phyloP scores from a whole-genome alignment of 2,888 invertebrate genomes.

The Oegoconia quadripuncta region DNA sequence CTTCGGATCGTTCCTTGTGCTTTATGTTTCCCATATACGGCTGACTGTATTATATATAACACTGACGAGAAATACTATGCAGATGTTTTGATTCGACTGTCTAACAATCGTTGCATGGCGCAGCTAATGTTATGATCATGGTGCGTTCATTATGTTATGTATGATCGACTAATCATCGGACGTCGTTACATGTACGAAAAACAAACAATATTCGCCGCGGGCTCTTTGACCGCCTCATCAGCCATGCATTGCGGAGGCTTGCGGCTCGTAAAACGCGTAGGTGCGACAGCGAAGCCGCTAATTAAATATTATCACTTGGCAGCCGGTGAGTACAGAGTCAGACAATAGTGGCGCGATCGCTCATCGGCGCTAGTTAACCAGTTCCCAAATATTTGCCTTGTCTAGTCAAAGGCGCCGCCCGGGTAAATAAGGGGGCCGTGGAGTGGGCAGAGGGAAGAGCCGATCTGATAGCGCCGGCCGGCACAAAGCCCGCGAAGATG shows the following conservation, averaged over 20 bases:
- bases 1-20: conserved; percentile 27
- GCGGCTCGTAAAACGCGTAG: conserved; percentile 48
- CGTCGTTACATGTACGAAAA: conserved; percentile 49
- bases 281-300: conserved; percentile 70
- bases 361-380: conserved; percentile 70
- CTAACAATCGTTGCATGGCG: conserved; percentile 21
- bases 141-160: conserved; percentile 56
- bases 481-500: conserved; percentile 58
- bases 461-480: conserved; percentile 60
- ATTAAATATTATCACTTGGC: conserved; percentile 74
- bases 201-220: conserved; percentile 60
- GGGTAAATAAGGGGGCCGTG: conserved; percentile 53
- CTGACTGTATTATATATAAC: conserved; percentile 27
- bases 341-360: conserved; percentile 59
- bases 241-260: conserved; percentile 40
- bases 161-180: conserved; percentile 50
- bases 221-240: conserved; percentile 52
- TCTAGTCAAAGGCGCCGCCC: conserved; percentile 70
- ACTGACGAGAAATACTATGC: conserved; percentile 15
- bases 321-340: conserved; percentile 62
- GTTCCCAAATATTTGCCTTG: conserved; percentile 69
- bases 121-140: conserved; percentile 40
- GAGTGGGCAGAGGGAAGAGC: conserved; percentile 37
- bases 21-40: conserved; percentile 39
- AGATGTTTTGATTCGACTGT: conserved; percentile 31